Evolutionary conservation across 2,113 vertebrate species (phyloP).

Genomic region (Toxotes chatareus): DNA sequence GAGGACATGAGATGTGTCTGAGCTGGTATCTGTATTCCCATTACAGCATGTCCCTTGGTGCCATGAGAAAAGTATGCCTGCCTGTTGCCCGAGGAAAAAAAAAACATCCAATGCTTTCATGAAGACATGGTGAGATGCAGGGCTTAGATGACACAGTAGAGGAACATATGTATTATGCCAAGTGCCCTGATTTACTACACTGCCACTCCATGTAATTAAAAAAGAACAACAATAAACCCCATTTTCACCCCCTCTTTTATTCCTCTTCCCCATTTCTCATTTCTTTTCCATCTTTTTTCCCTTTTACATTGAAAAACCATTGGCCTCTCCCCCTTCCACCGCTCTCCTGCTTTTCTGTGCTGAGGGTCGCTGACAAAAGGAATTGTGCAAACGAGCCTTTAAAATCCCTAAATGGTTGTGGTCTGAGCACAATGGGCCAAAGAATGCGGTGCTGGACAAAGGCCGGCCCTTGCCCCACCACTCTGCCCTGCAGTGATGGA

Average conservation of each 20-base stretch:
- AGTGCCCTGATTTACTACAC: conserved; percentile 33
- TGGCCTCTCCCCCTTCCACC: conserved; percentile 57
- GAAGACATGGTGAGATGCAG: conserved; percentile 33
- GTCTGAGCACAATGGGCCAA: conserved; percentile 92
- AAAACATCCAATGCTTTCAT: conserved; percentile 22
- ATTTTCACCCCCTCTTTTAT: conserved; percentile 48
- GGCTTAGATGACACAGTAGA: conserved; percentile 21
- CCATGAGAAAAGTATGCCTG: conserved; percentile 70
- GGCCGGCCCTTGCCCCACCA: conserved; percentile 81
- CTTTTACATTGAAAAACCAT: conserved; percentile 60
- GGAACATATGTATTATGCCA: conserved; percentile 24
- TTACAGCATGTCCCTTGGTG: conserved; percentile 70
- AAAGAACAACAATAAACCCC: conserved; percentile 68
- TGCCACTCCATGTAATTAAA: conserved; percentile 60
- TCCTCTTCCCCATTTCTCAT: conserved; percentile 45
- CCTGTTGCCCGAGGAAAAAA: conserved; percentile 49
- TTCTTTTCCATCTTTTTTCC: conserved; percentile 54
- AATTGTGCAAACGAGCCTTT: conserved; percentile 99
- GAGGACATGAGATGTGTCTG: conserved; percentile 75
- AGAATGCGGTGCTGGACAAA: conserved; percentile 94
- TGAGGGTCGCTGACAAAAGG: conserved; percentile 93
- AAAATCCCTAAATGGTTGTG: conserved; percentile 96
- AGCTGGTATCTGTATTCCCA: conserved; percentile 77
- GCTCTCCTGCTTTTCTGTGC: conserved; percentile 88
- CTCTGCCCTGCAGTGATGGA: conserved; percentile 94